phyloP scores from a whole-genome alignment of 2,888 invertebrate genomes.

The Dicranocentrus wangi region DNA sequence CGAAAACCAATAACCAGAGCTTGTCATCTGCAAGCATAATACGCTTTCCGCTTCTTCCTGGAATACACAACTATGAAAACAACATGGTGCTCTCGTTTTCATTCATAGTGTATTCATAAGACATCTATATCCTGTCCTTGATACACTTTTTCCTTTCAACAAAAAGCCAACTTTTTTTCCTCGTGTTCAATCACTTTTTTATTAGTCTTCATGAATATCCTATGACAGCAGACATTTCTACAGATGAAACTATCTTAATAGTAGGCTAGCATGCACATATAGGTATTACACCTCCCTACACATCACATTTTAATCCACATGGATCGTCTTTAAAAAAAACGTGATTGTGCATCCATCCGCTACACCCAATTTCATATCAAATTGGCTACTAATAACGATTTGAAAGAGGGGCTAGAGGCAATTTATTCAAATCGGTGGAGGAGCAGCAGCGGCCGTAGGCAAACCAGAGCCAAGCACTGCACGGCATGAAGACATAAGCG shows the following conservation, averaged over 20 bases:
- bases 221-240: too few species aligned
- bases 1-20: constrained; percentile 11
- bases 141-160: background rate
- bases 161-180: background rate
- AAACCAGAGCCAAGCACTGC: background rate
- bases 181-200: background rate
- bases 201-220: constrained; percentile 1
- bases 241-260: background rate
- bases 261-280: background rate
- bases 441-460: background rate
- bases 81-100: background rate
- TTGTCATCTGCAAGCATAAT: constrained; percentile 4
- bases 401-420: background rate
- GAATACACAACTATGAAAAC: constrained; percentile 11
- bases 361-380: background rate
- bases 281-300: background rate
- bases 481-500: too few species aligned
- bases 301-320: background rate
- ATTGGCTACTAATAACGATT: background rate
- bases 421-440: constrained; percentile 17
- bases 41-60: background rate
- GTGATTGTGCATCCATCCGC: background rate
- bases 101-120: background rate
- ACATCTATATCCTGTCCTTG: background rate
- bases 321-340: background rate